Percentiles rank a stretch among this genome's conserved stretches.
Conservation (phyloP, 2,888 invertebrate genomes). For the Argyresthia goedartella region DNA sequence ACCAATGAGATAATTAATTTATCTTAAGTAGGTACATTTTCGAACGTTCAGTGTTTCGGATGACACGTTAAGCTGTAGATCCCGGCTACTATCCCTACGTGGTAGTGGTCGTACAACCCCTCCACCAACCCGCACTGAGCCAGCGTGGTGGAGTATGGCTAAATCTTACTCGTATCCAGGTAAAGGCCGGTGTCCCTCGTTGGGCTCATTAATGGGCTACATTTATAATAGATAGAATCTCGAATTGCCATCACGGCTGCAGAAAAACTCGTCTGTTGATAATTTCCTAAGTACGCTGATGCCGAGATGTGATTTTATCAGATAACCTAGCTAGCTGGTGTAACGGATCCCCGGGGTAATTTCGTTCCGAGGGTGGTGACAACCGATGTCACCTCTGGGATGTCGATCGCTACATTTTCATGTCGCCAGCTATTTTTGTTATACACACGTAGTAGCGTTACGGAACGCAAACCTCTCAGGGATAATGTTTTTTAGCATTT, state of each 20-base stretch:
- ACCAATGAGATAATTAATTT: too few species aligned
- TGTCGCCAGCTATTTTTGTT: neutral
- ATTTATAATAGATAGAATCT: neutral
- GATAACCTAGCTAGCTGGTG: neutral
- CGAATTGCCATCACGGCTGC: neutral
- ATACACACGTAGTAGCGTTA: neutral
- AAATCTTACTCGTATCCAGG: too few species aligned
- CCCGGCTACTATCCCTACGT: too few species aligned
- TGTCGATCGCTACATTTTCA: conserved; percentile 1
- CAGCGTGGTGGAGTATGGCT: too few species aligned
- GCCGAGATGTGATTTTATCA: conserved; percentile 2
- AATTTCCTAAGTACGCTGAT: neutral
- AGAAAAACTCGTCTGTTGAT: neutral
- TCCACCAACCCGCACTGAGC: too few species aligned
- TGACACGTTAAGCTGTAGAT: too few species aligned
- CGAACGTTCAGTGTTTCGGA: too few species aligned
- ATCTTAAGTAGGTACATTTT: too few species aligned
- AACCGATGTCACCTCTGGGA: conserved; percentile 1
- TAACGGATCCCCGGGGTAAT: conserved; percentile 1
- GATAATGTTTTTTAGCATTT: neutral
- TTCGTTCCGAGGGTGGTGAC: neutral
- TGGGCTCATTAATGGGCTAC: too few species aligned
- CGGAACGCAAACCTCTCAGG: neutral
- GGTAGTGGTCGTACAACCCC: too few species aligned
- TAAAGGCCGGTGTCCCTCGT: too few species aligned